Conservation (phyloP, 2,888 invertebrate genomes). For the Julus scanicus region DNA sequence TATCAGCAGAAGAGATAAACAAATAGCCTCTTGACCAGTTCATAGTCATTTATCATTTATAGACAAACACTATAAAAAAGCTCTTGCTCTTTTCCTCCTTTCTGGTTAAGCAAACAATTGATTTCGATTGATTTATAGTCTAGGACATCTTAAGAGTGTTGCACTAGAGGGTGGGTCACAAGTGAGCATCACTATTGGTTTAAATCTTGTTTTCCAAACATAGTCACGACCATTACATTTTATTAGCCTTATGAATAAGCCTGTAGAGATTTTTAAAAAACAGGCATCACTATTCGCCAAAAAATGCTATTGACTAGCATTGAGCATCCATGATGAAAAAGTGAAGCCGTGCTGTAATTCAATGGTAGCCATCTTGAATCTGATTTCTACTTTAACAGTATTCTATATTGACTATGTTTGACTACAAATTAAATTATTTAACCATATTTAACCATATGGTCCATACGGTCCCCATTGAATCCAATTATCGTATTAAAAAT, state of each 20-base stretch:
- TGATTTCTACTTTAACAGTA: no score
- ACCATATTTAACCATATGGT: no score
- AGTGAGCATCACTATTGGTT: background rate
- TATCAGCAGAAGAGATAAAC: background rate
- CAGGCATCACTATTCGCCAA: background rate
- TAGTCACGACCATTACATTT: background rate
- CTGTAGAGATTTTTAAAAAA: background rate
- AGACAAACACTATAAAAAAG: conserved; percentile 7
- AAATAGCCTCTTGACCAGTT: conserved; percentile 14
- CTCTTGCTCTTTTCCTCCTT: background rate
- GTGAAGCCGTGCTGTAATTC: background rate
- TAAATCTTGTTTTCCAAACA: background rate
- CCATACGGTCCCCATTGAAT: no score
- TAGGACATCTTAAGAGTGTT: background rate
- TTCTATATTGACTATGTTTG: no score
- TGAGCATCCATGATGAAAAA: background rate
- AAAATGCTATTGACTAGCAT: background rate
- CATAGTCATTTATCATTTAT: conserved; percentile 24
- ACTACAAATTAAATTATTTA: no score
- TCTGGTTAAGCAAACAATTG: background rate
- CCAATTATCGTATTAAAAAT: no score
- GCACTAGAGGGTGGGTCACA: background rate
- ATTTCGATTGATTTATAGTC: background rate
- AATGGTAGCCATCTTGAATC: no score
- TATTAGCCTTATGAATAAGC: background rate